A percentile compares a stretch with the other conserved stretches of the same genome.
Conservation (phyloP, 2,888 invertebrate species). For the Agrochola circellaris region DNA sequence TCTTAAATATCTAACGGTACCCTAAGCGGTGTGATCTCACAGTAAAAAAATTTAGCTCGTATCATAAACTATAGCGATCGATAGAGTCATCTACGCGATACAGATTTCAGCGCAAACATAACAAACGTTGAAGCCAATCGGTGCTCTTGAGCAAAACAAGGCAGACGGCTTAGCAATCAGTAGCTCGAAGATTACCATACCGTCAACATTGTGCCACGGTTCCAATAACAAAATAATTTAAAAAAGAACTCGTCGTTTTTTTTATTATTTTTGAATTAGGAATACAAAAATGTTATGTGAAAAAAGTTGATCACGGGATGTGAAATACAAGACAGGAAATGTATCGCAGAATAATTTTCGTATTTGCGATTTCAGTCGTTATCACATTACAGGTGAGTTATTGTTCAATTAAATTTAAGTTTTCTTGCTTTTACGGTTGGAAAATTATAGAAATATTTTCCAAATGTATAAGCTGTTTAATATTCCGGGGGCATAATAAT, state of each 20-base stretch:
- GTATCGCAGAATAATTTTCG: constrained; percentile 80
- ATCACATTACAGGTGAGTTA: constrained; percentile 82
- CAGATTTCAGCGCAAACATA: constrained; percentile 77
- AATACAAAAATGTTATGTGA: constrained; percentile 68
- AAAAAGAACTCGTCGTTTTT: constrained; percentile 13
- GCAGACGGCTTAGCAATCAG: constrained; percentile 73
- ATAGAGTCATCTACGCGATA: constrained; percentile 70
- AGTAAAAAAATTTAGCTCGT: constrained; percentile 71
- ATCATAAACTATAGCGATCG: constrained; percentile 66
- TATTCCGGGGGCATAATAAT: constrained; percentile 2
- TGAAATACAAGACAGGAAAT: constrained; percentile 79
- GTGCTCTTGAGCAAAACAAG: constrained; percentile 78
- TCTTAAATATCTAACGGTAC: constrained; percentile 49
- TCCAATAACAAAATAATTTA: constrained; percentile 39
- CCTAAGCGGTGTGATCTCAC: constrained; percentile 62
- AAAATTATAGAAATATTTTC: not conserved
- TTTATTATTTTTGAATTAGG: constrained; percentile 33
- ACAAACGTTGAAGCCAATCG: constrained; percentile 73
- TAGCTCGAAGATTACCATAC: constrained; percentile 68
- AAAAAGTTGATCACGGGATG: constrained; percentile 79
- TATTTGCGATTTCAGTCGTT: constrained; percentile 77
- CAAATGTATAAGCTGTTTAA: not conserved
- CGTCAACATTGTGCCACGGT: constrained; percentile 64
- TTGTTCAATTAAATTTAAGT: not conserved
- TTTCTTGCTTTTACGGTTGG: not conserved